phyloP scores from a whole-genome alignment of 30 jellyfish, hydroid and myxozoan species.

The Aurelia sp. region DNA sequence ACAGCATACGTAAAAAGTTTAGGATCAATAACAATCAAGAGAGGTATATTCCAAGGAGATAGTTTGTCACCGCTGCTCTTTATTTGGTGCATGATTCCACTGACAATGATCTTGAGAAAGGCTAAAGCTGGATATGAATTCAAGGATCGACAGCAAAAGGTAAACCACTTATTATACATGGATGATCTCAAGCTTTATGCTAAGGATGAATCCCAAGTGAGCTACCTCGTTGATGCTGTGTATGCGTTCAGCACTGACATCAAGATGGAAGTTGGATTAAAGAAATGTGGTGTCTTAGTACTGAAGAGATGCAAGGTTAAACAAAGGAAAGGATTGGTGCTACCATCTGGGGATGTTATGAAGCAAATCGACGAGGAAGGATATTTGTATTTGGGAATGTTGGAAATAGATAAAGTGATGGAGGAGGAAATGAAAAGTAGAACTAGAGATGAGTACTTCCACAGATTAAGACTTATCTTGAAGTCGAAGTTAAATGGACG shows the following conservation, averaged over 20 bases:
- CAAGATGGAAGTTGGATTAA: conserved; percentile 26
- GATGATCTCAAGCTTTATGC: no score
- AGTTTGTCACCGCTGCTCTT: no score
- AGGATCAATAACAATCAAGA: no score
- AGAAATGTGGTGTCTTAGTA: not conserved
- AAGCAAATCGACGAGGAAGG: conserved; percentile 24
- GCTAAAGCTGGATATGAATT: no score
- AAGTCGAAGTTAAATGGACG: conserved; percentile 21
- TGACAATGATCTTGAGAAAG: no score
- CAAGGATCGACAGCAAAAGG: no score
- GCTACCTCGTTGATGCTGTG: not conserved
- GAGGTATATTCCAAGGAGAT: no score
- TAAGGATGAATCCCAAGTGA: no score
- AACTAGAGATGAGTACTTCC: not conserved
- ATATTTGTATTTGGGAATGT: conserved; percentile 21
- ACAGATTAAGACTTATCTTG: not conserved
- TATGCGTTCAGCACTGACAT: conserved; percentile 1
- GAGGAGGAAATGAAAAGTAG: not conserved
- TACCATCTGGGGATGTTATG: conserved; percentile 13
- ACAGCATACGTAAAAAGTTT: no score
- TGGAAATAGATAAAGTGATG: conserved; percentile 9
- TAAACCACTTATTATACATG: no score
- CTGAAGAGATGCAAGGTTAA: conserved; percentile 36
- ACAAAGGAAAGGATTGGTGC: conserved; percentile 4
- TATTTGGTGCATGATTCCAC: no score